Base-by-base conservation (phyloP, 2,888 invertebrate genomes). In the Bibio marci region DNA sequence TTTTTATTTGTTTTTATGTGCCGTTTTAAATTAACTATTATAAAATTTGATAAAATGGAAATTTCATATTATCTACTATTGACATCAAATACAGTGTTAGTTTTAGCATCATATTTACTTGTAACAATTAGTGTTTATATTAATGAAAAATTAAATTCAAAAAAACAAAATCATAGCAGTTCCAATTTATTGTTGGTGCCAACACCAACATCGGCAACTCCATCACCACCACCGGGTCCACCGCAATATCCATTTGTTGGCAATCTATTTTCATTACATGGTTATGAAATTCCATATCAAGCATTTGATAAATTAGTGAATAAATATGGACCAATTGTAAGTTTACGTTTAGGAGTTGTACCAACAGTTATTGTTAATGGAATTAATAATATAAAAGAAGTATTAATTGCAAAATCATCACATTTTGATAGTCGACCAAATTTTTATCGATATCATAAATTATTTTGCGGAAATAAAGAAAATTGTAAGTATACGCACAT, bases 381-480 rank as follows among this genome's bases (percentile, higher is more conserved):
- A 10, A 57, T 70, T 43, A 67, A 67, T 43, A 69, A 68, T 49
- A 71, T 73, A 47, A 59, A 64, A 41, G 72, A 73, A 48, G 69
- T 71, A 14, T 58, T 73, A 37, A 60, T 68, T 44, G 58, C 59
- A 37, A 71, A 71, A 45, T 71, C 72, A 6, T 62, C 67, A 26
- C 67, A 70, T 44, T 78, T 76, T 49, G 74, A 74, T 48, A 69
- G 71, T 44, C 59, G 78, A 37, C 76, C 76, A 0, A 69, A 72
- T 53, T 76, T 78, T 52, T 51, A 61, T 39, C 61, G 78, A 44
- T 76, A 73, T 55, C 65, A 70, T 44, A 58, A 66, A 35, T 65
- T 77, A 15, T 78, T 77, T 56, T 65, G 67, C 40, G 75, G 74
- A 30, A 65, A 74, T 54, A 73, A 72, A 51, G 69, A 75, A 50